Conservation (phyloP, 2,888 invertebrate species). For the Rhodophaea formosa region DNA sequence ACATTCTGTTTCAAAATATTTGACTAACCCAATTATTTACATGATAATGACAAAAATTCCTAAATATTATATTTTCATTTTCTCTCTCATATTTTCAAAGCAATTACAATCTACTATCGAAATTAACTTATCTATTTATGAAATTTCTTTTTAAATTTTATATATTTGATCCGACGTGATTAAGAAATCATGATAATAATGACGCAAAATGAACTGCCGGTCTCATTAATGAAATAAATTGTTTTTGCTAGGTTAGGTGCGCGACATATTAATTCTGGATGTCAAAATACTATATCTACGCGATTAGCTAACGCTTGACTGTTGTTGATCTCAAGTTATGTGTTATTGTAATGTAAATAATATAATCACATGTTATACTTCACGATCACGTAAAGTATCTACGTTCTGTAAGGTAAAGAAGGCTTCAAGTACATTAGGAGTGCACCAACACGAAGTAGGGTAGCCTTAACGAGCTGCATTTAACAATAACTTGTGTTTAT, state of each 20-base stretch:
- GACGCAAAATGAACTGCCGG: neutral
- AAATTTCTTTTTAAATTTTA: no score
- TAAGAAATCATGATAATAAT: neutral
- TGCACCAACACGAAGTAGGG: slow-evolving; percentile 77
- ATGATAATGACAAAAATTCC: no score
- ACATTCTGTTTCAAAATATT: no score
- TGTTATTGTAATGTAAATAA: slow-evolving; percentile 74
- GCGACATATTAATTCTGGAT: neutral
- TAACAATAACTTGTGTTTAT: slow-evolving; percentile 61
- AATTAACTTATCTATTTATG: neutral
- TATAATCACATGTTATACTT: slow-evolving; percentile 78
- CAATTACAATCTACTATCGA: neutral
- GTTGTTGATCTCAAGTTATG: slow-evolving; percentile 76
- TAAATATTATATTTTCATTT: no score
- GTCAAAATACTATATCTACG: slow-evolving; percentile 33
- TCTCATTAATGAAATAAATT: neutral
- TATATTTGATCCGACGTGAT: no score
- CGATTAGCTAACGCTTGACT: slow-evolving; percentile 74
- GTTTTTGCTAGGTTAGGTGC: neutral
- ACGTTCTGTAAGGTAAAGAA: slow-evolving; percentile 55
- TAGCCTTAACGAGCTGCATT: slow-evolving; percentile 69
- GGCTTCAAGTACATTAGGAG: slow-evolving; percentile 70
- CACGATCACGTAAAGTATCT: slow-evolving; percentile 66
- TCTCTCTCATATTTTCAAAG: neutral
- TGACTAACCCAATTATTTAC: no score